Percentiles rank a stretch among this genome's conserved stretches.
Evolutionary conservation across 2,888 invertebrate genomes (phyloP).

Genomic region (Cheilosia variabilis): DNA sequence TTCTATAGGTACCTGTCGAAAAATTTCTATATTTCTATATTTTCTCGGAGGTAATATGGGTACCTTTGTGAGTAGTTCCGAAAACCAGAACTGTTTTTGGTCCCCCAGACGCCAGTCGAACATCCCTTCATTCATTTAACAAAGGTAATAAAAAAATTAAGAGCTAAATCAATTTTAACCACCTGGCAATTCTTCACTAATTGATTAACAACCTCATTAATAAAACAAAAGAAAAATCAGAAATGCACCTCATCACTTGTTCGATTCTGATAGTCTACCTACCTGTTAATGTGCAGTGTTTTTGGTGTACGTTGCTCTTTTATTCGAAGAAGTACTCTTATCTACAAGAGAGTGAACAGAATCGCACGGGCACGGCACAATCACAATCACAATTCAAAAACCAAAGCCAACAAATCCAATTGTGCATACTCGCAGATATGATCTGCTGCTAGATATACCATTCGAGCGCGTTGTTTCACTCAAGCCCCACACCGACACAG

Average conservation of each 20-base stretch:
- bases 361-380: neutral
- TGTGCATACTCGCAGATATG: constrained; percentile 1
- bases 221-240: constrained; percentile 38
- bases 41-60: no score
- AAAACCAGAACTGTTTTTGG: no score
- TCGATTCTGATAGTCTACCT: constrained; percentile 19
- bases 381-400: no score
- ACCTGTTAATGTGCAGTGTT: neutral
- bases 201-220: constrained; percentile 55
- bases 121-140: neutral
- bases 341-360: neutral
- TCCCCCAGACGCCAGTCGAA: neutral
- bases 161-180: neutral
- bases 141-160: neutral
- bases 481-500: neutral
- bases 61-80: no score
- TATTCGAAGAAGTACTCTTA: constrained; percentile 45
- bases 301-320: constrained; percentile 14
- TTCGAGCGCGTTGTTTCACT: neutral
- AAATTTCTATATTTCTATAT: no score
- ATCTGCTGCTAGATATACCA: neutral
- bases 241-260: constrained; percentile 65
- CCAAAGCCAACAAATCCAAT: constrained; percentile 20
- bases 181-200: constrained; percentile 41
- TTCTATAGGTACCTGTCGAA: no score